Evolutionary conservation across 2,797 vertebrate species (phyloP).

Genomic region (Hemitrygon akajei): DNA sequence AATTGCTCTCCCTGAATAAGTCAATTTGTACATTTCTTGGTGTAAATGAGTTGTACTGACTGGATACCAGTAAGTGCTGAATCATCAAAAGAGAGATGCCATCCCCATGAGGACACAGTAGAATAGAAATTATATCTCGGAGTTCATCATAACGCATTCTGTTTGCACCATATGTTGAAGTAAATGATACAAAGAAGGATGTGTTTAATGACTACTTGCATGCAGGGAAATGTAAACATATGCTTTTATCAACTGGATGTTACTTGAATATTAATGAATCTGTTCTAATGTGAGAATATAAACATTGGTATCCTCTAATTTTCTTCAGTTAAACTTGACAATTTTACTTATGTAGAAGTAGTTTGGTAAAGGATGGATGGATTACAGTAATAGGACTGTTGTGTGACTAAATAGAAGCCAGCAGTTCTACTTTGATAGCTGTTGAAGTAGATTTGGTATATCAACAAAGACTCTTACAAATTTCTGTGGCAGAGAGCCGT

Average conservation of each 20-base stretch:
- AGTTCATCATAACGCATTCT: not conserved
- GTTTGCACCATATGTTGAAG: not conserved
- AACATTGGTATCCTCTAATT: not conserved
- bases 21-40: not conserved
- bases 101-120: not conserved
- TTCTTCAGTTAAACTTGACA: not conserved
- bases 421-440: no score
- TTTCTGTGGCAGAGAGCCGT: no score
- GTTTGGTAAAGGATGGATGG: not conserved
- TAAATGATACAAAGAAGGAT: not conserved
- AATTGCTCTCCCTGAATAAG: not conserved
- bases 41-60: not conserved
- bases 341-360: not conserved
- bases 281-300: not conserved
- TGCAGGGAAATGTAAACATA: not conserved
- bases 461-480: no score
- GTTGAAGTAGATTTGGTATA: no score
- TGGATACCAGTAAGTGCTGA: not conserved
- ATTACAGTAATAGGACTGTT: not conserved
- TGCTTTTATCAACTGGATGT: not conserved
- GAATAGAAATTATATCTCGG: not conserved
- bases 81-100: no score
- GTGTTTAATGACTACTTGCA: not conserved
- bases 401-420: not conserved
- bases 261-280: not conserved